These are phyloP conservation scores for Acanthosepion esculentum DNA, from an alignment of 2,888 invertebrate species.

Conservation along the genomic window DNA sequence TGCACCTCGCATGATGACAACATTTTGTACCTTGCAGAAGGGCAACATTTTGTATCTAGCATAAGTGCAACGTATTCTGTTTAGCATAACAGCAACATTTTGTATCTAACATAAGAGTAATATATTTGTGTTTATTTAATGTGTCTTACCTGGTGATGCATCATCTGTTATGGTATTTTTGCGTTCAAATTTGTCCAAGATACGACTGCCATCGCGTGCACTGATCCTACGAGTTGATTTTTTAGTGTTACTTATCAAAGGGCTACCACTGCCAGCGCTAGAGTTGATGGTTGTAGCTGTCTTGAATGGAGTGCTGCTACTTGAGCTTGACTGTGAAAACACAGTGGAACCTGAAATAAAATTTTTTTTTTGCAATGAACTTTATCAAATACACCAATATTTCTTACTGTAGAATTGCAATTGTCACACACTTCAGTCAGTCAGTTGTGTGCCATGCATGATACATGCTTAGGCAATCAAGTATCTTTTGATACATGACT, in stretches of 20 bases:
- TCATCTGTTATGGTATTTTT: constrained; percentile 63
- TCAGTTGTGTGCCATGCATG: too few species aligned
- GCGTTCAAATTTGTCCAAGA: constrained; percentile 69
- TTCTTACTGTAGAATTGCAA: too few species aligned
- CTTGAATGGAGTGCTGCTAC: constrained; percentile 61
- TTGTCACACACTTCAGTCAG: too few species aligned
- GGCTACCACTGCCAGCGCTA: constrained; percentile 60
- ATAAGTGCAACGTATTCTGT: too few species aligned
- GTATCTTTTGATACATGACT: too few species aligned
- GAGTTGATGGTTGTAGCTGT: constrained; percentile 57
- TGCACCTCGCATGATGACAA: background rate
- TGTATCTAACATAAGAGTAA: background rate
- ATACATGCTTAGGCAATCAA: too few species aligned
- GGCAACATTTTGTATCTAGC: background rate
- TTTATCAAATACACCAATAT: too few species aligned
- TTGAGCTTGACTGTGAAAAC: constrained; percentile 67
- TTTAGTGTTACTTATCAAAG: constrained; percentile 52
- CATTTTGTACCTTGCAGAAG: too few species aligned
- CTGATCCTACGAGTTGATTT: constrained; percentile 69
- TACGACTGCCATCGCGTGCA: constrained; percentile 69
- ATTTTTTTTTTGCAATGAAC: too few species aligned
- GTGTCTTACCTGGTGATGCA: constrained; percentile 50
- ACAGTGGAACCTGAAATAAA: constrained; percentile 56
- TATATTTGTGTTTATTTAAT: too few species aligned
- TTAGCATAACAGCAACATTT: background rate